These are phyloP conservation scores for Pontoporia blainvillei DNA, from an alignment of 2,113 vertebrate species.

Conservation along the genomic window DNA sequence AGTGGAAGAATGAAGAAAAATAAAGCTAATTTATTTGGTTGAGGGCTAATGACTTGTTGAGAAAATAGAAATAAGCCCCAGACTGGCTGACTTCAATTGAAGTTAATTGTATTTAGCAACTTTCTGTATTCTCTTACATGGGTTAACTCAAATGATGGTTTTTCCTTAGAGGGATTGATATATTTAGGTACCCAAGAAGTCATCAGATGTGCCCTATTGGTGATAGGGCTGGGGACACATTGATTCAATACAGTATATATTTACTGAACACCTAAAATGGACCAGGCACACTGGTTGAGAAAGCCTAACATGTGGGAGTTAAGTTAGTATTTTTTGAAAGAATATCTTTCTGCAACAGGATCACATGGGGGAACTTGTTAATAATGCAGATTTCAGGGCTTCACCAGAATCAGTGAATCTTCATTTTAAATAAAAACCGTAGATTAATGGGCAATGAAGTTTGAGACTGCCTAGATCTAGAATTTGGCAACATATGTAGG, in stretches of 20 bases:
- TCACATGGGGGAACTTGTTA: background rate
- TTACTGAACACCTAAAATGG: background rate
- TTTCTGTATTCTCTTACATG: background rate
- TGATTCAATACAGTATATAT: background rate
- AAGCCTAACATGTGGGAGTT: background rate
- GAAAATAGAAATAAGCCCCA: background rate
- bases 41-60: background rate
- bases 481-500: background rate
- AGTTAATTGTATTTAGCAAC: background rate
- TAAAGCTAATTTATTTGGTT: background rate
- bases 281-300: background rate
- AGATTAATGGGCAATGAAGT: background rate
- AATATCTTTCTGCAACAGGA: background rate
- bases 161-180: background rate
- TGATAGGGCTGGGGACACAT: background rate
- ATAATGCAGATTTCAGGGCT: background rate
- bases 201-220: background rate
- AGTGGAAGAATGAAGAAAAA: background rate
- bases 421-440: background rate
- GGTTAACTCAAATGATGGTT: background rate
- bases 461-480: constrained; percentile 6
- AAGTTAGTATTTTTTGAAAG: background rate
- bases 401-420: background rate
- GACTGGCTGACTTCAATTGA: background rate
- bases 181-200: background rate